Conservation (phyloP, 2,797 vertebrate genomes). For the Chiloscyllium punctatum region DNA sequence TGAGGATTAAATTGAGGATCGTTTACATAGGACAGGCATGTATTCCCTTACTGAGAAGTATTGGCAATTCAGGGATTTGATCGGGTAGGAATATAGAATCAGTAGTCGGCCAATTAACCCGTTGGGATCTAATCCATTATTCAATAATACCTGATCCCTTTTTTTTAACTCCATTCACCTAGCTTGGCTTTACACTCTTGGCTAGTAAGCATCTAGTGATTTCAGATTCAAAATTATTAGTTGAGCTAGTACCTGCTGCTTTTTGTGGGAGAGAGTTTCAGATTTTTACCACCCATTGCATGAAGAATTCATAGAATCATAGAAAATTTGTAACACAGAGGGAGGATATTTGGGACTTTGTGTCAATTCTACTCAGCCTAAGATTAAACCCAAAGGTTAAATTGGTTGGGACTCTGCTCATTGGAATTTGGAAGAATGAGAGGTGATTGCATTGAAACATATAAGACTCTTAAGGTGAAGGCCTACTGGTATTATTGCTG, state of each 20-base stretch:
- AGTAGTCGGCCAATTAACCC: not conserved
- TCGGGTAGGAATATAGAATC: not conserved
- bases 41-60: not conserved
- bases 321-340: not conserved
- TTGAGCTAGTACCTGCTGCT: not conserved
- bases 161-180: not conserved
- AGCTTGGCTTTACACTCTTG: not conserved
- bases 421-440: no score
- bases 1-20: not conserved
- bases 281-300: not conserved
- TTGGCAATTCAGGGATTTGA: not conserved
- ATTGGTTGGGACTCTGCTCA: no score
- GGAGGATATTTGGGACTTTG: no score
- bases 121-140: no score
- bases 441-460: no score
- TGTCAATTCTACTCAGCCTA: not conserved
- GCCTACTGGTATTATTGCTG: no score
- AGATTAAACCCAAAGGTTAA: no score
- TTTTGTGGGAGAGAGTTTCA: not conserved
- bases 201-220: not conserved
- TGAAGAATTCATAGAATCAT: not conserved
- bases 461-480: no score
- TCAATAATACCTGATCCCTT: not conserved
- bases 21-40: not conserved
- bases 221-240: not conserved